Percentiles rank a stretch among this genome's conserved stretches.
These are phyloP conservation scores for Drosophila pandora DNA, from an alignment of 1,140 invertebrate species.

Conservation along the genomic window DNA sequence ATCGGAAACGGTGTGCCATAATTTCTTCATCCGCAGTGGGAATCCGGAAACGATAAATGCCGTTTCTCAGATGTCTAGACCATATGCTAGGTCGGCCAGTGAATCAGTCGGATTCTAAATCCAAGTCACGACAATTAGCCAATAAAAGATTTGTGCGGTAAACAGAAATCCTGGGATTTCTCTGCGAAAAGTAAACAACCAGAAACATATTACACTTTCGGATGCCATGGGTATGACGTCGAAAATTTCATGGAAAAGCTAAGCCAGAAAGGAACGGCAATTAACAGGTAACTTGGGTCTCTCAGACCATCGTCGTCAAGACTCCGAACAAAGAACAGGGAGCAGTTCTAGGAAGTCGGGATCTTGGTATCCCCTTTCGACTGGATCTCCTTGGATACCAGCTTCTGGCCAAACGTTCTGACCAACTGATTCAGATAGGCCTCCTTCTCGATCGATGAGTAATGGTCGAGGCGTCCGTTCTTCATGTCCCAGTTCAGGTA, in stretches of 20 bases:
- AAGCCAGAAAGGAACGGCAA: background rate
- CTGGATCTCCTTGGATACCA: conserved; percentile 6
- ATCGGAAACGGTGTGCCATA: background rate
- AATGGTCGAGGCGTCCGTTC: conserved; percentile 22
- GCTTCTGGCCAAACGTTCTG: conserved; percentile 25
- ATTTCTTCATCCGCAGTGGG: background rate
- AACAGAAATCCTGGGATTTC: conserved; percentile 47
- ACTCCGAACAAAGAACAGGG: background rate
- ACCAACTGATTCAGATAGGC: conserved; percentile 54
- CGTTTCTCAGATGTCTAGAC: background rate
- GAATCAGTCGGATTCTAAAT: conserved; percentile 3
- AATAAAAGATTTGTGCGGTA: conserved; percentile 8
- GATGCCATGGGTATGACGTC: conserved; percentile 61
- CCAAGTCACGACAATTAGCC: background rate
- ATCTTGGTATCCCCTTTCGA: background rate
- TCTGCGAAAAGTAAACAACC: conserved; percentile 43
- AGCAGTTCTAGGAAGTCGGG: background rate
- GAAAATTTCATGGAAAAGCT: conserved; percentile 10
- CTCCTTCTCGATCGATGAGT: conserved; percentile 34
- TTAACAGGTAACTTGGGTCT: background rate
- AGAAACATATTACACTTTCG: conserved; percentile 32
- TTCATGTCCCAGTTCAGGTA: conserved; percentile 56
- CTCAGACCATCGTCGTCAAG: no score
- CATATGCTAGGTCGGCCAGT: conserved; percentile 1
- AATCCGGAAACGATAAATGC: background rate